A percentile compares a stretch with the other conserved stretches of the same genome.
phyloP scores from a whole-genome alignment of 2,113 vertebrate species.

The Calidris pugnax region DNA sequence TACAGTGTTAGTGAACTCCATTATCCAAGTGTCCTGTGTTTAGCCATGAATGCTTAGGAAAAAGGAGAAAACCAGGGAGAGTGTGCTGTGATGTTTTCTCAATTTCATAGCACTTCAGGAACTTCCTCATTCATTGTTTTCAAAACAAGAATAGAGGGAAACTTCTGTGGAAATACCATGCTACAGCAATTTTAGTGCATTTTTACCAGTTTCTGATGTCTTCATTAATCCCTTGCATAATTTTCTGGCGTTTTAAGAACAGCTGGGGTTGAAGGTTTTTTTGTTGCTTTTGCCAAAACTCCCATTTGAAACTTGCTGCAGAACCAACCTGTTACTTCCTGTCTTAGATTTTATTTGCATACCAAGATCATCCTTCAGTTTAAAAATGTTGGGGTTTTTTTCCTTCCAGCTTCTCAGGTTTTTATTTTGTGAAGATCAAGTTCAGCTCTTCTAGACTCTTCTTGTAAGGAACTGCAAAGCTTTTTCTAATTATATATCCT shows the following conservation, averaged over 20 bases:
- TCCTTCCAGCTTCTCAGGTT: background rate
- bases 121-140: background rate
- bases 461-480: background rate
- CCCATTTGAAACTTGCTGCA: background rate
- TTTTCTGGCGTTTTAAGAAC: background rate
- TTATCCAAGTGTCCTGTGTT: background rate
- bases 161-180: background rate
- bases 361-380: background rate
- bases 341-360: background rate
- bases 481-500: background rate
- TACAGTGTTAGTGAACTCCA: background rate
- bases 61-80: background rate
- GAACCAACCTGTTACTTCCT: background rate
- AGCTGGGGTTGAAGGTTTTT: background rate
- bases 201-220: background rate
- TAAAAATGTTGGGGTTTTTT: background rate
- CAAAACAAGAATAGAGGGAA: background rate
- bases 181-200: background rate
- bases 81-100: background rate
- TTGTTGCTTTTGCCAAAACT: background rate
- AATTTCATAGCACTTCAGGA: background rate
- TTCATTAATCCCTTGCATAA: background rate
- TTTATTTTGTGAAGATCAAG: background rate
- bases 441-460: background rate
- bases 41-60: background rate